Evolutionary conservation across 2,797 vertebrate genomes (phyloP), one percentile per base, ranked within the genome.

Genomic region (Alectoris magna): DNA sequence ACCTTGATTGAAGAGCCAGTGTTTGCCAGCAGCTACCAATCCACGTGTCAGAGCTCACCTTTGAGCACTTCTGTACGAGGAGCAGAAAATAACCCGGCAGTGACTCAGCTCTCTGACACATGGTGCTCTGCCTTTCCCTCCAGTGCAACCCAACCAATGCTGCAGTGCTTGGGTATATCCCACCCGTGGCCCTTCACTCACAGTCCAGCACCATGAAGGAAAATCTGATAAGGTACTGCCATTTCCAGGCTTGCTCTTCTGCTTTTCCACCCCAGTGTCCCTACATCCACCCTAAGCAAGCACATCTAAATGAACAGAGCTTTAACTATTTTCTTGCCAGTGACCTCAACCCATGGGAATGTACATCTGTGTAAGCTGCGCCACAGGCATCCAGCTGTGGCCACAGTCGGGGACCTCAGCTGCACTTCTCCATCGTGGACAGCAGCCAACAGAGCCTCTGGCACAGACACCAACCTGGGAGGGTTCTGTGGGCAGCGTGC

Each of bases 21-120:
- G 0, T 67, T 85, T 87, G 51, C 87, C 90, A 84, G 76, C n/a
- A 67, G 63, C 34, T 55, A 67, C 51, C 75, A 44, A 26, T 67
- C 31, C 73, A 43, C 4, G 2, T 18, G 73, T 11, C 56, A 76
- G 69, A 89, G 43, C 68, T 89, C 82, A 72, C 84, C 92, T 76
- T 85, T 2, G 1, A 75, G 66, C 2, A 4, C 34, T 36, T 84
- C 67, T 44, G 56, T 82, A 22, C 39, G 24, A 2, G 11, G 68
- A 88, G 44, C n/a, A 90, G 80, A 83, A 91, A 90, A 91, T 80
- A 94, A 55, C 62, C 72, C 34, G 10, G n/a, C 4, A 1, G 68
- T 94, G 93, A 95, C 68, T 95, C 91, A 96, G 83, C 91, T 44
- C 84, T 67, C 71, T 91, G 84, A 71, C 75, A 91, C 87, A 70